phyloP scores from a whole-genome alignment of 2,113 vertebrate species.

The Pangasianodon hypophthalmus region DNA sequence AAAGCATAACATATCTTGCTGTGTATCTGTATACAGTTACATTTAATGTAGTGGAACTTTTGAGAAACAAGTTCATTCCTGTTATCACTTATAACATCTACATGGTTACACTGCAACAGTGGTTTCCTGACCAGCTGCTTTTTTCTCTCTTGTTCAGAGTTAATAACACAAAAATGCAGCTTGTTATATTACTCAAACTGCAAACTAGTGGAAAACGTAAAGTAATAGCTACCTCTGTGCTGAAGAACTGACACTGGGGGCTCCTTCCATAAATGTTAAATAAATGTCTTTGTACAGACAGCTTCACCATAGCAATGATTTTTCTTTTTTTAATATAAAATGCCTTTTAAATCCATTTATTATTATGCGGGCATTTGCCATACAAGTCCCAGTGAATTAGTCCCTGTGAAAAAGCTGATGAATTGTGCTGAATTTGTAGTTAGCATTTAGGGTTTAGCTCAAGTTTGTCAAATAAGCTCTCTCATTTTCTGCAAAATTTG shows the following conservation, averaged over 20 bases:
- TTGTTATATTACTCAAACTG: background rate
- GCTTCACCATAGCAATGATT: background rate
- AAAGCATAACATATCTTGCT: background rate
- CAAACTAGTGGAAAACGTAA: background rate
- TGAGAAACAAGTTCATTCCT: background rate
- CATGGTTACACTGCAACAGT: background rate
- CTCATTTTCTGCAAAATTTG: background rate
- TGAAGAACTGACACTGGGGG: background rate
- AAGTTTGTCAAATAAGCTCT: background rate
- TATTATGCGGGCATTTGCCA: background rate
- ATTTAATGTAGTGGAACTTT: background rate
- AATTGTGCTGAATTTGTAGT: background rate
- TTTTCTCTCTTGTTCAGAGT: background rate
- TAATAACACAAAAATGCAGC: background rate
- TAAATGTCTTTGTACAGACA: background rate
- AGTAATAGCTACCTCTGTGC: background rate
- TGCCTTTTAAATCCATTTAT: background rate
- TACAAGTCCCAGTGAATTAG: background rate
- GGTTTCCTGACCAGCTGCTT: background rate
- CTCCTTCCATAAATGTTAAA: background rate
- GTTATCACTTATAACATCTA: background rate
- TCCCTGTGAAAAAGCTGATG: background rate
- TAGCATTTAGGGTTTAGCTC: background rate
- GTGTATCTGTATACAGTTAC: background rate
- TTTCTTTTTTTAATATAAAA: background rate